Evolutionary conservation across 2,113 vertebrate genomes (phyloP).

Genomic region (Triplophysa tibetana): DNA sequence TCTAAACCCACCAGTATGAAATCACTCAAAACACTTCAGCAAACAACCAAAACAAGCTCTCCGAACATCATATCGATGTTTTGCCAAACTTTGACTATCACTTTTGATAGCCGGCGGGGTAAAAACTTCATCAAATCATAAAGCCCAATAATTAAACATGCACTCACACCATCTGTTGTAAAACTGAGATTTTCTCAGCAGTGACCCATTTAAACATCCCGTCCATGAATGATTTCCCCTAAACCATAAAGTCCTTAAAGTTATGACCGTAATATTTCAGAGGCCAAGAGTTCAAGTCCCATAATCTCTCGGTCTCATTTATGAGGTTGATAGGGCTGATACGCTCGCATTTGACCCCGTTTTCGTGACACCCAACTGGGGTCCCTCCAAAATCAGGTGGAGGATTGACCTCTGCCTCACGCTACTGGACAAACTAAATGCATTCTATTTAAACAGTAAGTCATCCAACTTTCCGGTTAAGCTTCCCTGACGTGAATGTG

Average conservation of each 20-base stretch:
- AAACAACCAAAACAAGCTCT: too few relatives aligned
- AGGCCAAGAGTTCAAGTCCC: slow-evolving; percentile 39
- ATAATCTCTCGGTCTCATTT: slow-evolving; percentile 45
- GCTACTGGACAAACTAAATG: slow-evolving; percentile 76
- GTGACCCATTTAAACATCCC: slow-evolving; percentile 24
- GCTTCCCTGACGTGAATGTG: slow-evolving; percentile 68
- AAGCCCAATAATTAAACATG: background rate
- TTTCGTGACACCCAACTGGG: slow-evolving; percentile 25
- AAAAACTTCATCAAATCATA: background rate
- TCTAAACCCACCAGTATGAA: too few relatives aligned
- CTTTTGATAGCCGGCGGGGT: background rate
- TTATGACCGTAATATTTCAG: slow-evolving; percentile 38
- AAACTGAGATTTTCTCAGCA: background rate
- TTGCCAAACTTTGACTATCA: background rate
- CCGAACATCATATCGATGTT: too few relatives aligned
- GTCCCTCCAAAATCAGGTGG: slow-evolving; percentile 64
- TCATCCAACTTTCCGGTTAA: slow-evolving; percentile 67
- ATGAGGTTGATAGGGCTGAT: slow-evolving; percentile 37
- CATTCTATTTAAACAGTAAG: slow-evolving; percentile 72
- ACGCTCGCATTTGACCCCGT: slow-evolving; percentile 48
- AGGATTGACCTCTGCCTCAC: slow-evolving; percentile 66
- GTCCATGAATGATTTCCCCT: slow-evolving; percentile 22
- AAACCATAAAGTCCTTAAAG: slow-evolving; percentile 26
- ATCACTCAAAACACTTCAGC: too few relatives aligned
- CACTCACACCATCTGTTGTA: background rate